These are phyloP conservation scores for Lissocephala sabroskyi DNA, from an alignment of 2,888 invertebrate species.

Conservation along the genomic window DNA sequence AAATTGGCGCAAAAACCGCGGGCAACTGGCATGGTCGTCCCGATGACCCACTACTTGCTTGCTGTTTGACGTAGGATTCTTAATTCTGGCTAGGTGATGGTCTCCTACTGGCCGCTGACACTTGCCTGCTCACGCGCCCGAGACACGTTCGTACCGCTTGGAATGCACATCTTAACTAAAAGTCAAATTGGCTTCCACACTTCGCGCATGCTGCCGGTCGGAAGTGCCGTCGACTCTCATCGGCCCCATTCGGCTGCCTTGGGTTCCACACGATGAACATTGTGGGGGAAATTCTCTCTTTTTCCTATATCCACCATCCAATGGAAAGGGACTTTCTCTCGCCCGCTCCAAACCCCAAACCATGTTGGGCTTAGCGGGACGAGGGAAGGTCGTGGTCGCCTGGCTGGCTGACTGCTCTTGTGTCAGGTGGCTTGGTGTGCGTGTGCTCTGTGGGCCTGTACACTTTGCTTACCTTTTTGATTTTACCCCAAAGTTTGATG, in stretches of 20 bases:
- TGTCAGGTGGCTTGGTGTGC: neutral
- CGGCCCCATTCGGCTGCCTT: neutral
- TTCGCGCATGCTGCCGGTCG: constrained; percentile 1
- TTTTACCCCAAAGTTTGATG: neutral
- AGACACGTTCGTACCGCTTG: constrained; percentile 69
- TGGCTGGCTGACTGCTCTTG: neutral
- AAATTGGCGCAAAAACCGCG: too few species aligned
- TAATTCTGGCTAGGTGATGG: too few species aligned
- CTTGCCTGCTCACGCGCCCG: constrained; percentile 53
- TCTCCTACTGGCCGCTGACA: constrained; percentile 21
- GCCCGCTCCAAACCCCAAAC: too few species aligned
- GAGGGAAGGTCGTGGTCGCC: constrained; percentile 15
- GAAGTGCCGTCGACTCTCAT: neutral
- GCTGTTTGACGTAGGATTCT: too few species aligned
- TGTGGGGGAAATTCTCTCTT: constrained; percentile 12
- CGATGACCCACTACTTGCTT: too few species aligned
- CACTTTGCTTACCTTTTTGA: too few species aligned
- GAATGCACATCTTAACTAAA: constrained; percentile 70
- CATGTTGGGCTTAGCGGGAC: too few species aligned
- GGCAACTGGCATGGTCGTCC: too few species aligned
- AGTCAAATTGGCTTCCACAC: too few species aligned
- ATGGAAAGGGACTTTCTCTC: too few species aligned
- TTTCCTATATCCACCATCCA: too few species aligned
- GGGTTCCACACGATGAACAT: constrained; percentile 11
- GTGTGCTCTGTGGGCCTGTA: neutral